Percentiles rank a stretch among this genome's conserved stretches.
phyloP scores from a whole-genome alignment of 2,888 invertebrate species.

The Eustalomyia histrio region DNA sequence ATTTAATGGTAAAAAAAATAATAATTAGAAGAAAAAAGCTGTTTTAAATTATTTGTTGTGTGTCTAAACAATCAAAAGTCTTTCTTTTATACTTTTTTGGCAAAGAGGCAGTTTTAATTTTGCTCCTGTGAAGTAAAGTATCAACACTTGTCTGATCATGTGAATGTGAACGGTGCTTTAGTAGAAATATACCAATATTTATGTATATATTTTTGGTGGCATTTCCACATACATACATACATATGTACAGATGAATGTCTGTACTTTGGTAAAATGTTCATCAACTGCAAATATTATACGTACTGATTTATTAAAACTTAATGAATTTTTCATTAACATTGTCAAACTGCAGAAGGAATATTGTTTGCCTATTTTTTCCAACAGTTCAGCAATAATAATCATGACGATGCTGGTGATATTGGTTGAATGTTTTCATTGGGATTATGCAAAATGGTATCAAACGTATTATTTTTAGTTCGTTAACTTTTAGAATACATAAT shows the following conservation, averaged over 20 bases:
- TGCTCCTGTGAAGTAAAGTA: too few species aligned
- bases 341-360: conserved; percentile 56
- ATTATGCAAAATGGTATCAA: conserved; percentile 74
- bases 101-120: too few species aligned
- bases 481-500: conserved; percentile 76
- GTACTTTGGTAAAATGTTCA: conserved; percentile 59
- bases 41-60: too few species aligned
- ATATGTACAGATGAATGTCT: conserved; percentile 6
- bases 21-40: too few species aligned
- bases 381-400: conserved; percentile 4
- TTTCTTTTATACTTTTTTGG: too few species aligned
- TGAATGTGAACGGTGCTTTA: too few species aligned
- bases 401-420: conserved; percentile 33
- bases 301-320: conserved; percentile 68
- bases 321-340: conserved; percentile 76
- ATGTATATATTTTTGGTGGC: conserved; percentile 24
- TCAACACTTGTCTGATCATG: too few species aligned
- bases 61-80: too few species aligned
- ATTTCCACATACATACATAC: neutral
- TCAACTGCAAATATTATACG: conserved; percentile 65
- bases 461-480: conserved; percentile 79
- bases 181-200: conserved; percentile 48
- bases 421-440: conserved; percentile 58
- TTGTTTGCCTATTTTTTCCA: conserved; percentile 27
- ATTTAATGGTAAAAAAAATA: too few species aligned